phyloP scores from a whole-genome alignment of 2,888 invertebrate genomes.

The Blastobasis lacticolella region DNA sequence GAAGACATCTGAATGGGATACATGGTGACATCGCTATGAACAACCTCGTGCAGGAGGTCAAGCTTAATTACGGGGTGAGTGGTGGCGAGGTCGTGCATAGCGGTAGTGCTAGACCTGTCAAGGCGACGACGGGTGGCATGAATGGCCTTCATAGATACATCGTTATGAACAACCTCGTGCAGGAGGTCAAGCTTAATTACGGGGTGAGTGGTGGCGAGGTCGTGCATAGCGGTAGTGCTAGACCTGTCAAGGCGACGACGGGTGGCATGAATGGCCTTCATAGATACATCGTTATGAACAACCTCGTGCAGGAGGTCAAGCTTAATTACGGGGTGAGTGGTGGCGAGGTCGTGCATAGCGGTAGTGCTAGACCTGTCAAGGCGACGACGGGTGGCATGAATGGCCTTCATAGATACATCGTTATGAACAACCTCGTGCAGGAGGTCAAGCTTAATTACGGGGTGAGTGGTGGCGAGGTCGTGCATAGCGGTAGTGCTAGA shows the following conservation, averaged over 20 bases:
- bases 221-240: constrained; percentile 42
- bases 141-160: constrained; percentile 57
- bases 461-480: constrained; percentile 54
- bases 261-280: constrained; percentile 47
- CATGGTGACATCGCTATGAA: constrained; percentile 58
- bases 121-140: constrained; percentile 39
- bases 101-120: constrained; percentile 45
- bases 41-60: constrained; percentile 55
- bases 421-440: constrained; percentile 56
- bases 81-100: constrained; percentile 46
- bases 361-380: constrained; percentile 45
- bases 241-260: constrained; percentile 43
- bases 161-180: constrained; percentile 56
- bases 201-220: constrained; percentile 59
- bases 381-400: constrained; percentile 43
- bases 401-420: constrained; percentile 52
- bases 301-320: constrained; percentile 56
- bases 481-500: constrained; percentile 47
- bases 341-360: constrained; percentile 50
- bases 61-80: constrained; percentile 62
- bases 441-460: constrained; percentile 62
- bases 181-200: constrained; percentile 58
- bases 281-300: constrained; percentile 56
- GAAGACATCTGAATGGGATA: constrained; percentile 41
- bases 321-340: constrained; percentile 60